Conservation (phyloP, 2,797 vertebrate genomes). For the Potorous gilbertii region DNA sequence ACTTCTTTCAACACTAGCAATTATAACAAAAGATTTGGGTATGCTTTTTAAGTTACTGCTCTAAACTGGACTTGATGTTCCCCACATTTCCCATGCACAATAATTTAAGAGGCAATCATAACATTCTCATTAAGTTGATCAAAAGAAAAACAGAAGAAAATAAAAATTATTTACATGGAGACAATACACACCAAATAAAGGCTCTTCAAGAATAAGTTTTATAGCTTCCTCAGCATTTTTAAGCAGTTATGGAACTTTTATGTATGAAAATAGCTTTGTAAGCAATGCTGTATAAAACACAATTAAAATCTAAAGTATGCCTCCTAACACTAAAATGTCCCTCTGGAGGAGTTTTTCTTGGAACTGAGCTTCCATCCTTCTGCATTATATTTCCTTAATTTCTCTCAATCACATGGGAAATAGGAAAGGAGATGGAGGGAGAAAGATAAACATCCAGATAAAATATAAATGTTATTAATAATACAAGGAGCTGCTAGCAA, state of each 20-base stretch:
- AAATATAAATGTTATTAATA: background rate
- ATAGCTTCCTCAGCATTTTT: background rate
- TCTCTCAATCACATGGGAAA: background rate
- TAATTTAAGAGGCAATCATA: background rate
- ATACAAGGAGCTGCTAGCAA: background rate
- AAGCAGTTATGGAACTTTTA: background rate
- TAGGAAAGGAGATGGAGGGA: too few species aligned
- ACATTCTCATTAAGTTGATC: background rate
- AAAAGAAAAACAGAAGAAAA: slow-evolving; percentile 1
- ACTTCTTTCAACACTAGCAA: background rate
- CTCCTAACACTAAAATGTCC: background rate
- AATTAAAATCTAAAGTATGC: background rate
- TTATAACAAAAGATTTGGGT: background rate
- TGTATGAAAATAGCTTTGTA: background rate
- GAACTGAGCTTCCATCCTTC: background rate
- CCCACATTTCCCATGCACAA: background rate
- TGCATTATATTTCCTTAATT: background rate
- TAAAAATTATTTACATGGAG: background rate
- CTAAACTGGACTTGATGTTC: background rate
- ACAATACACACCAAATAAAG: background rate
- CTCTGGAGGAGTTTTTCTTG: background rate
- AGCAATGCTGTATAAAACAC: background rate
- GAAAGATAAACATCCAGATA: background rate
- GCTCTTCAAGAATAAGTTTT: background rate
- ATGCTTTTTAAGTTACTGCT: background rate